Percentiles rank a stretch among this genome's conserved stretches.
phyloP scores from a whole-genome alignment of 2,888 invertebrate species.

The Conus canariensis region DNA sequence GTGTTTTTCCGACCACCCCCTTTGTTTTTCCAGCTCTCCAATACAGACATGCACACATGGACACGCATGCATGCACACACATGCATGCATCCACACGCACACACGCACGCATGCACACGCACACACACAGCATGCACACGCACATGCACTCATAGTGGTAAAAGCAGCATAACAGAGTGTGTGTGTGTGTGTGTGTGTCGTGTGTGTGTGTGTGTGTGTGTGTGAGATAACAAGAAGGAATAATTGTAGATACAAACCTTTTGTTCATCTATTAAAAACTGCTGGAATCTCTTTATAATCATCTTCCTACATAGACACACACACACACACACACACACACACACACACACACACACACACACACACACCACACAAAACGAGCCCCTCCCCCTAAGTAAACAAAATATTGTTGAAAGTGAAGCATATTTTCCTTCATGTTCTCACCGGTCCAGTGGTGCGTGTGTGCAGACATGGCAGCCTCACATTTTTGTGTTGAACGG shows the following conservation, averaged over 20 bases:
- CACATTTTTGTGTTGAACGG: slow-evolving; percentile 95
- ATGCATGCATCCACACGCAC: no score
- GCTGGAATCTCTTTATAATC: slow-evolving; percentile 64
- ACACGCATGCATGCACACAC: no score
- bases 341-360: no score
- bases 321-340: neutral
- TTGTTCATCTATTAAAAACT: slow-evolving; percentile 69
- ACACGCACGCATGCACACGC: no score
- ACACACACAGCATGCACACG: no score
- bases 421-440: no score
- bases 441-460: neutral
- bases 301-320: slow-evolving; percentile 59
- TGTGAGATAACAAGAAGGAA: neutral
- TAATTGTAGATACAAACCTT: slow-evolving; percentile 58
- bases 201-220: neutral
- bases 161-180: neutral
- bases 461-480: slow-evolving; percentile 89
- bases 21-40: no score
- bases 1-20: no score
- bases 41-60: no score
- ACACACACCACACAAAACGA: no score
- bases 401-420: no score
- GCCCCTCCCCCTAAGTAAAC: neutral
- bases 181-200: slow-evolving; percentile 9
- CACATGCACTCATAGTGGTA: neutral